These are phyloP conservation scores for Lycodopsis pacificus DNA, from an alignment of 2,797 vertebrate species.

Conservation along the genomic window DNA sequence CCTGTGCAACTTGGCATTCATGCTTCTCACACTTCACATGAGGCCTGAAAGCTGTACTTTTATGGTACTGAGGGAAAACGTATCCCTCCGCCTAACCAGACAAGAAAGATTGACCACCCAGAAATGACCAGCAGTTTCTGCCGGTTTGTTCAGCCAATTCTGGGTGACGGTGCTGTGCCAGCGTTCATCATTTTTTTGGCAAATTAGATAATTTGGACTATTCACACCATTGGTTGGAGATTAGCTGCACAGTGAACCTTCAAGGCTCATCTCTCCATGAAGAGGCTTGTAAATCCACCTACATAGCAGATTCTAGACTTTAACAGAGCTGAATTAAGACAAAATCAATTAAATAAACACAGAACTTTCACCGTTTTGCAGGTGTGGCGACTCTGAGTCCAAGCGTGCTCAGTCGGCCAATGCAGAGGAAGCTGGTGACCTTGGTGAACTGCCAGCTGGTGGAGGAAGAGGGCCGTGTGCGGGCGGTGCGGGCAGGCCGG, in stretches of 20 bases:
- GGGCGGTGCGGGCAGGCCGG: slow-evolving; percentile 92
- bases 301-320: background rate
- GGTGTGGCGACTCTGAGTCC: slow-evolving; percentile 90
- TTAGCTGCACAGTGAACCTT: background rate
- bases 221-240: slow-evolving; percentile 9
- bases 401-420: slow-evolving; percentile 94
- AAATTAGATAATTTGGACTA: background rate
- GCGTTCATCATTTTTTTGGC: background rate
- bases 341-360: background rate
- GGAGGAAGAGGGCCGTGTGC: slow-evolving; percentile 94
- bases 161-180: background rate
- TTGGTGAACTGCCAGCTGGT: slow-evolving; percentile 97
- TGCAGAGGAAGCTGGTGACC: slow-evolving; percentile 97
- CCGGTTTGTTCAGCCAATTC: slow-evolving; percentile 15
- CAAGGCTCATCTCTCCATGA: background rate
- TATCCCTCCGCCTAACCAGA: slow-evolving; percentile 7
- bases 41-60: slow-evolving; percentile 45
- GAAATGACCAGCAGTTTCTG: background rate
- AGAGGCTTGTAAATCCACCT: background rate
- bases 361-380: slow-evolving; percentile 55
- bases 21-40: slow-evolving; percentile 50
- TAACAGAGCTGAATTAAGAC: background rate
- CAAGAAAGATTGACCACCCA: slow-evolving; percentile 1
- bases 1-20: slow-evolving; percentile 51
- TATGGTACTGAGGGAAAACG: slow-evolving; percentile 22